phyloP scores from a whole-genome alignment of 2,113 vertebrate species.

The Vulpes ferrilata region DNA sequence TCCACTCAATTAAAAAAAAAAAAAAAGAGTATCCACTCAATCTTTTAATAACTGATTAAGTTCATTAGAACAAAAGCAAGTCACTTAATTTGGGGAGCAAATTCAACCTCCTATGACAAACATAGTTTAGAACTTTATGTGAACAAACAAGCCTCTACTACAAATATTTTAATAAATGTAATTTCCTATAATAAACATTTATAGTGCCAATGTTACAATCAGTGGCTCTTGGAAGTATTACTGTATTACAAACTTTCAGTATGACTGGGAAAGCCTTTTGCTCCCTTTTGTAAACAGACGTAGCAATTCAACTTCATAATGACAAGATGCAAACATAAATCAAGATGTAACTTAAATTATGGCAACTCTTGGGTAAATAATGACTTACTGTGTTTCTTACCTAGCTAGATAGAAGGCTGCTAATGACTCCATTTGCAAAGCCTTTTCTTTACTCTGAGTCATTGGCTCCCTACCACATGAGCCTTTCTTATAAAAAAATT shows the following conservation, averaged over 20 bases:
- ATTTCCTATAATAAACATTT: conserved; percentile 49
- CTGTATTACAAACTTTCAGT: conserved; percentile 7
- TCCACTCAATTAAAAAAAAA: not conserved
- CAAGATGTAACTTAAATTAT: conserved; percentile 53
- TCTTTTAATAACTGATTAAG: conserved; percentile 22
- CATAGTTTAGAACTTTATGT: conserved; percentile 37
- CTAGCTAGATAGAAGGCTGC: not conserved
- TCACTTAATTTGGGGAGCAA: conserved; percentile 34
- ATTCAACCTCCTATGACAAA: conserved; percentile 45
- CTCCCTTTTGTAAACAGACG: conserved; percentile 4
- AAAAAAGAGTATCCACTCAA: not conserved
- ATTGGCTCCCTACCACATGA: not conserved
- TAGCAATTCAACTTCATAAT: conserved; percentile 30
- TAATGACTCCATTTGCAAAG: conserved; percentile 14
- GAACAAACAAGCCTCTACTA: not conserved
- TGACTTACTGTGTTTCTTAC: conserved; percentile 21
- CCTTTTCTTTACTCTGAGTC: conserved; percentile 33
- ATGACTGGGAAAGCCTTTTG: conserved; percentile 39
- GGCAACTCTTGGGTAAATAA: conserved; percentile 12
- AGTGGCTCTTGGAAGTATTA: conserved; percentile 38
- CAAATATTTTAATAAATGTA: conserved; percentile 43
- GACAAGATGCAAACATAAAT: not conserved
- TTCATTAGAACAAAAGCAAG: conserved; percentile 1
- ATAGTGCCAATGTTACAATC: not conserved
- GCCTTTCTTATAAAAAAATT: not conserved